These are phyloP conservation scores for Antedon mediterranea DNA, from an alignment of 53 echinoderm and acorn worm genomes.

Conservation along the genomic window DNA sequence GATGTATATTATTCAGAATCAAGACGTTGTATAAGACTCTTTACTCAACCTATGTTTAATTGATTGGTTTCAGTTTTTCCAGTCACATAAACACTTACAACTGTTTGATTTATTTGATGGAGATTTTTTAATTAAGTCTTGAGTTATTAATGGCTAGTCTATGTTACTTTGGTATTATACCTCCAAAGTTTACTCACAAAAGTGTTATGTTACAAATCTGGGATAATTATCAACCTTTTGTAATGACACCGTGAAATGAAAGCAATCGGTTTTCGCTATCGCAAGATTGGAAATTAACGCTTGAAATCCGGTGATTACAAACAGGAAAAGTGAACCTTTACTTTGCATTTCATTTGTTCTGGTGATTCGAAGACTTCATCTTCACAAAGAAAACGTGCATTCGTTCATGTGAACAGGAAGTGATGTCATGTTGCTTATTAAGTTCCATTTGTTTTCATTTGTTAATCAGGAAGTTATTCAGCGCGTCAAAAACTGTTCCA, in stretches of 20 bases:
- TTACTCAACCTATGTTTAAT: background rate
- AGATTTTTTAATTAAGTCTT: background rate
- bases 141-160: background rate
- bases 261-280: background rate
- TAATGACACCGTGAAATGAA: background rate
- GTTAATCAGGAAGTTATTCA: background rate
- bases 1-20: background rate
- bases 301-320: background rate
- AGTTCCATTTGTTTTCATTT: background rate
- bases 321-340: background rate
- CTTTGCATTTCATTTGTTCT: background rate
- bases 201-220: background rate
- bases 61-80: background rate
- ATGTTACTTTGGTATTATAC: background rate
- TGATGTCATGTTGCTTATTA: background rate
- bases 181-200: background rate
- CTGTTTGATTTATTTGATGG: background rate
- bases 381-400: background rate
- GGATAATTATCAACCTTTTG: background rate
- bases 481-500: background rate
- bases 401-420: background rate
- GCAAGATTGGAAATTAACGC: background rate
- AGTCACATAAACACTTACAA: background rate
- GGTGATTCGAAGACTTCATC: background rate
- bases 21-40: background rate